Evolutionary conservation across 2,113 vertebrate genomes (phyloP), one percentile per base, ranked within the genome.

Genomic region (Chaetorhynchus papuensis): DNA sequence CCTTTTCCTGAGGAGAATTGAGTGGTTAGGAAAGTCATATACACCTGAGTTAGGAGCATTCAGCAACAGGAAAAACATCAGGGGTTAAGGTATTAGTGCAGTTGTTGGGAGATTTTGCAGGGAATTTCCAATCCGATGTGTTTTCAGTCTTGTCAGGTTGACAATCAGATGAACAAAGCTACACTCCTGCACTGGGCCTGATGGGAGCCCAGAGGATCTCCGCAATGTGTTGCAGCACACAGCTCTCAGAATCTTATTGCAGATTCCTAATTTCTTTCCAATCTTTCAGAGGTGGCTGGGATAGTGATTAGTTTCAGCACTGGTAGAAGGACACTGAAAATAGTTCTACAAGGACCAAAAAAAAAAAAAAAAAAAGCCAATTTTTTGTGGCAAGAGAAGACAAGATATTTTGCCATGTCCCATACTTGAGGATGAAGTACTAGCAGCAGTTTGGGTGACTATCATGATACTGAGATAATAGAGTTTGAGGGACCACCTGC

Each of bases 331-430:
- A 12, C 3, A 35, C 13, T 52, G 23, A 72, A 80, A 76, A 69
- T 35, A 35, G 5, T 27, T 39, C 21, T 4, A 50, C 24, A 63
- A 77, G 13, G 14, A 22, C 2, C 9, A 82, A 45, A 52, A 28
- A 31, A 28, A 11, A 39, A 82, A 45, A 52, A 28, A 31, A 28
- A 11, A 15, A 59, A 27, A 3, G 7, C 1, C 4, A 20, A 5
- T 30, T 75, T 74, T 70, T 42, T 68, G 35, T 35, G 5, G 15
- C 13, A 69, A 64, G 66, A 54, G 7, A 60, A 47, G n/a, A 56
- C 0, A 1, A 37, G 28, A 22, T 3, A 2, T 6, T 7, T 30
- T 53, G 15, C 23, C 15, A 18, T 27, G 11, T 52, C 18, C 28
- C 1, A 1, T 41, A 44, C 16, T 39, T 72, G 19, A 17, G 4